phyloP scores from a whole-genome alignment of 2,797 vertebrate species.

The Potorous gilbertii region DNA sequence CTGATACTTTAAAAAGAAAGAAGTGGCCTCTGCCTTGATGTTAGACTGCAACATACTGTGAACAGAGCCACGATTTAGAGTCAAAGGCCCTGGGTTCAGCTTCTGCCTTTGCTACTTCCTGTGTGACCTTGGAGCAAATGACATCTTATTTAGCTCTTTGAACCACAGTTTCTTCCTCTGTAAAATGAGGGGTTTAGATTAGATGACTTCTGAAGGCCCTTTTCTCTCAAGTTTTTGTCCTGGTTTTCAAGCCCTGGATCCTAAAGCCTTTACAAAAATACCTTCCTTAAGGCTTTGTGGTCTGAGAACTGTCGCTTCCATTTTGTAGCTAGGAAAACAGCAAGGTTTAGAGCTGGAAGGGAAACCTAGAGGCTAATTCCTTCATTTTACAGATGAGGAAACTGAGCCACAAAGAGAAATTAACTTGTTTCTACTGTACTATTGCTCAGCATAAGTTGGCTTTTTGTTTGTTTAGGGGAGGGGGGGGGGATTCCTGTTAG shows the following conservation, averaged over 20 bases:
- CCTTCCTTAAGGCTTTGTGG: neutral
- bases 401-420: neutral
- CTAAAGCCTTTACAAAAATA: neutral
- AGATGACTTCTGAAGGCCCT: neutral
- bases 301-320: neutral
- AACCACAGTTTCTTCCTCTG: neutral
- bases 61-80: neutral
- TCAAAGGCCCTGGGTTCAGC: neutral
- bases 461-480: neutral
- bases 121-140: neutral
- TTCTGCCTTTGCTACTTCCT: neutral
- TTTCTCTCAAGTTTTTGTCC: neutral
- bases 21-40: neutral
- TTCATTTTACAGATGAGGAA: neutral
- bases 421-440: neutral
- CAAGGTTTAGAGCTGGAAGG: neutral
- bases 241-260: neutral
- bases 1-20: neutral
- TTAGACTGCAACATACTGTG: neutral
- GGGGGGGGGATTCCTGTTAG: too few relatives aligned
- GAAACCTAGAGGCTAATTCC: neutral
- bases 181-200: neutral
- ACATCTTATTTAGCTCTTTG: neutral
- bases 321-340: neutral
- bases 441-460: neutral